Conservation (phyloP, 2,888 invertebrate genomes). For the Homarus gammarus region DNA sequence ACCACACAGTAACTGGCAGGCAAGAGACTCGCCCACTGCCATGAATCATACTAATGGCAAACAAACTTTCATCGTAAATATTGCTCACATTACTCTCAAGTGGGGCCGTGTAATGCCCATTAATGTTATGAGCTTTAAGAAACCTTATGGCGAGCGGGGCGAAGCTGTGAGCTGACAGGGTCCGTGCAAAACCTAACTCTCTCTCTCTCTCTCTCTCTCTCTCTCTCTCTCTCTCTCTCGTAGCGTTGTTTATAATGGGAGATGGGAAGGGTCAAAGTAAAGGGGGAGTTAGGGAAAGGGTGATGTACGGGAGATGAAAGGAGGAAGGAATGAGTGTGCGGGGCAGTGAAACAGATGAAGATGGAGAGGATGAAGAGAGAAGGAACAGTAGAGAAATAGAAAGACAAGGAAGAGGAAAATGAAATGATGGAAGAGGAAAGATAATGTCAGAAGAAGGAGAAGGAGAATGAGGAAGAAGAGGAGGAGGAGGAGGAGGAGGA, state of each 20-base stretch:
- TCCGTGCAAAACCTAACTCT: no score
- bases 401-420: not conserved
- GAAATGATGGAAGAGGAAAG: not conserved
- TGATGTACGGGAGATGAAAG: not conserved
- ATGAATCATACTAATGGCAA: not conserved
- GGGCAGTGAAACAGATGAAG: not conserved
- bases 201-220: no score
- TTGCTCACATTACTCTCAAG: conserved; percentile 38
- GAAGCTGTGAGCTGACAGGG: no score
- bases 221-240: no score
- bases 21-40: not conserved
- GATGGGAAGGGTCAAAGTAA: no score
- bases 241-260: no score
- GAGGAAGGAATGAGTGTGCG: not conserved
- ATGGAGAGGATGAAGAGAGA: not conserved
- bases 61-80: conserved; percentile 27
- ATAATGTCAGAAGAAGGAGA: not conserved
- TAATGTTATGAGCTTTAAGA: conserved; percentile 34
- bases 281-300: not conserved
- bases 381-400: not conserved
- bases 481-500: not conserved
- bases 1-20: no score
- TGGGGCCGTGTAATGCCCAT: conserved; percentile 38
- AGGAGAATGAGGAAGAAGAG: no score
- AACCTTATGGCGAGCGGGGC: no score